A percentile compares a stretch with the other conserved stretches of the same genome.
phyloP scores from a whole-genome alignment of 2,113 vertebrate genomes.

The Dasyornis broadbenti region DNA sequence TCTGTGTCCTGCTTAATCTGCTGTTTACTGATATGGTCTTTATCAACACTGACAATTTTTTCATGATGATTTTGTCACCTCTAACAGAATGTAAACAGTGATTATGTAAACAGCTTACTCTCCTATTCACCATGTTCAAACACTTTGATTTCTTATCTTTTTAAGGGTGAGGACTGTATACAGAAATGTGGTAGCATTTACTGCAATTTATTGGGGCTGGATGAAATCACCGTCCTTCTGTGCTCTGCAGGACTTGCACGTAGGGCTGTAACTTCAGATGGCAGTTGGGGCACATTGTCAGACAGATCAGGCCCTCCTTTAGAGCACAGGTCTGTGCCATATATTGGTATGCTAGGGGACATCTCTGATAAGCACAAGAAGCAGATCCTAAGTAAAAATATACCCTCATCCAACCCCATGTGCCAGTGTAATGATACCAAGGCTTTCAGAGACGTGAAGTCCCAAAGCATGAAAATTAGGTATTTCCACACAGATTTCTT shows the following conservation, averaged over 20 bases:
- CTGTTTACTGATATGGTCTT: constrained; percentile 43
- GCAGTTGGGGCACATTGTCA: not conserved
- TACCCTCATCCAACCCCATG: not conserved
- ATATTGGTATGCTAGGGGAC: not conserved
- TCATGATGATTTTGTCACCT: constrained; percentile 25
- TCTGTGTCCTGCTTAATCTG: constrained; percentile 46
- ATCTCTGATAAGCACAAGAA: not conserved
- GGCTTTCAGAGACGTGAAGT: not conserved
- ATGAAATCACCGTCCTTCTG: not conserved
- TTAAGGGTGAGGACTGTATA: not conserved
- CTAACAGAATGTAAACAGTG: constrained; percentile 42
- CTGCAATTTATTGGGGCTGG: not conserved
- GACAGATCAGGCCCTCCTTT: not conserved
- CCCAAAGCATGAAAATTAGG: not conserved
- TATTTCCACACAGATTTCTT: not conserved
- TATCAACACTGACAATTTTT: constrained; percentile 23
- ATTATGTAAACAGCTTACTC: constrained; percentile 17
- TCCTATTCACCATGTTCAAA: not conserved
- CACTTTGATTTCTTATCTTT: constrained; percentile 14
- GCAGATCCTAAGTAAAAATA: not conserved
- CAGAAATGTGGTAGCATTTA: not conserved
- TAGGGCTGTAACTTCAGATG: not conserved
- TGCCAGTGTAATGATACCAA: not conserved
- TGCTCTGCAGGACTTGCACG: not conserved
- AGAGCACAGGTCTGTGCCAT: not conserved